Conservation (phyloP, 2,113 vertebrate genomes). For the Chaetodon auriga region DNA sequence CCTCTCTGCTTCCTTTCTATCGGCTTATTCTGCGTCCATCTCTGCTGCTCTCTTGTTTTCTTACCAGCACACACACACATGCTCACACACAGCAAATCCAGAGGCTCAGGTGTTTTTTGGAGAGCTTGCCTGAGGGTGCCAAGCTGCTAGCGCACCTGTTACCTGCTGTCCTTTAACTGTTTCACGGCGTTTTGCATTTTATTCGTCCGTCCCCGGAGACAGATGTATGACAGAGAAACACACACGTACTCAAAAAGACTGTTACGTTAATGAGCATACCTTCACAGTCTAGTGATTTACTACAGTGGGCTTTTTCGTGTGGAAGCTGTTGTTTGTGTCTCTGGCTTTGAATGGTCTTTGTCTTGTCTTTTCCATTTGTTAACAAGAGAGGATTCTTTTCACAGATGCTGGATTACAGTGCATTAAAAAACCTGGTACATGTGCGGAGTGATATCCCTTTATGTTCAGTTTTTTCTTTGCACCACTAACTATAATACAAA, state of each 20-base stretch:
- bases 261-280: conserved; percentile 59
- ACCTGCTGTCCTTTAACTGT: conserved; percentile 34
- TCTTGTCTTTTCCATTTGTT: conserved; percentile 36
- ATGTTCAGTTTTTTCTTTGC: background rate
- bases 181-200: conserved; percentile 9
- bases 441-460: background rate
- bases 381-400: conserved; percentile 18
- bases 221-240: conserved; percentile 20
- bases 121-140: conserved; percentile 30
- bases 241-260: conserved; percentile 2
- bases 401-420: conserved; percentile 5
- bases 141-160: conserved; percentile 47
- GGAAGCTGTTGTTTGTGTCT: conserved; percentile 56
- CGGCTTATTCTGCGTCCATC: conserved; percentile 9
- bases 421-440: background rate
- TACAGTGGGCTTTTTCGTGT: conserved; percentile 36
- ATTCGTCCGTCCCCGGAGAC: background rate
- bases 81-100: conserved; percentile 22
- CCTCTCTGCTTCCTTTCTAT: conserved; percentile 13
- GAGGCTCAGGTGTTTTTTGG: conserved; percentile 26
- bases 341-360: conserved; percentile 45
- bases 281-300: conserved; percentile 72
- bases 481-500: background rate
- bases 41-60: background rate
- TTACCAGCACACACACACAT: conserved; percentile 12